Evolutionary conservation across 2,797 vertebrate species (phyloP).

Genomic region (Gambelia wislizenii): DNA sequence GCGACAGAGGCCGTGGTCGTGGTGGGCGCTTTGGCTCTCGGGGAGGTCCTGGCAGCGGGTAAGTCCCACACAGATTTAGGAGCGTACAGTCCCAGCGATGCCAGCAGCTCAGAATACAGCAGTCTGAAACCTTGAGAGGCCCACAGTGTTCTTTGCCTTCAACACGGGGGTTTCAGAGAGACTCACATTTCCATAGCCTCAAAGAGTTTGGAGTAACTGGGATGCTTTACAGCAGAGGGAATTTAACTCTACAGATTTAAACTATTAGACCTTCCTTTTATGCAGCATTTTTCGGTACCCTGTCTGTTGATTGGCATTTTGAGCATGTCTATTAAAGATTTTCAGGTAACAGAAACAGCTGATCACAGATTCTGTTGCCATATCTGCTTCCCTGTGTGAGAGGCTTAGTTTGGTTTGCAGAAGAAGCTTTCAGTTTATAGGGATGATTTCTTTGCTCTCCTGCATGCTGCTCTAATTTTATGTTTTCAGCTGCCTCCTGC

Average conservation of each 20-base stretch:
- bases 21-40: constrained; percentile 94
- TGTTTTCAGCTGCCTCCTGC: no score
- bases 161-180: neutral
- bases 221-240: neutral
- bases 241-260: accelerated
- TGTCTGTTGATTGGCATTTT: no score
- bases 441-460: neutral
- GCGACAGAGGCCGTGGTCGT: constrained; percentile 93
- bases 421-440: neutral
- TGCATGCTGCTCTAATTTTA: neutral
- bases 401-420: neutral
- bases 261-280: neutral
- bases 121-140: neutral
- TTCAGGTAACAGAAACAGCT: neutral
- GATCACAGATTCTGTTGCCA: neutral
- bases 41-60: constrained; percentile 91
- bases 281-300: no score
- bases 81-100: neutral
- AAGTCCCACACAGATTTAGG: constrained; percentile 61
- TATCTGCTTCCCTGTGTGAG: neutral
- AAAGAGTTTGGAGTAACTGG: neutral
- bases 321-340: neutral
- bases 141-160: neutral
- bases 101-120: neutral
- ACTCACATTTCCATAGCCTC: no score